Evolutionary conservation across 2,797 vertebrate genomes (phyloP).

Genomic region (Notamacropus eugenii): DNA sequence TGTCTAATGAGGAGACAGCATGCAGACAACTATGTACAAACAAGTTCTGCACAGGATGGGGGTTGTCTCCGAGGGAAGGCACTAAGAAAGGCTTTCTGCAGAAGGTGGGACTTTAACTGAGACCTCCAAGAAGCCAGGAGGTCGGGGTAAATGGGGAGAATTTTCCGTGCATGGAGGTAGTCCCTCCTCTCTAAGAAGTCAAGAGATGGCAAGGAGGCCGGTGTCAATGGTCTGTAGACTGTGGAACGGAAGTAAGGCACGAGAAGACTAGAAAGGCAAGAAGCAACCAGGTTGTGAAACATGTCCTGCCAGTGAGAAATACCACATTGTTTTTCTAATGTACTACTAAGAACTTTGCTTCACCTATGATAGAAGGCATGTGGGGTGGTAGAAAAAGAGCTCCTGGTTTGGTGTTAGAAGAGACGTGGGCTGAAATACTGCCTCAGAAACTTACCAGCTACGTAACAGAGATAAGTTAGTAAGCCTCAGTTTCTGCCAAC

Average conservation of each 20-base stretch:
- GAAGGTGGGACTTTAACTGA: neutral
- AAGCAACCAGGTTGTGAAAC: neutral
- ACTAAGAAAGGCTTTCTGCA: neutral
- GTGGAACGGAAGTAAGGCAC: neutral
- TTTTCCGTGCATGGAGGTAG: neutral
- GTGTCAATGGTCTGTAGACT: neutral
- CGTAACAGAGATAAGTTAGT: neutral
- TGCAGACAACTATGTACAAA: neutral
- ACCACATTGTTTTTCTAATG: neutral
- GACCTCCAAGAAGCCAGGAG: neutral
- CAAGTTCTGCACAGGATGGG: neutral
- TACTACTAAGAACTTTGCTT: slow-evolving; percentile 13
- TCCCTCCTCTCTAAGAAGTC: neutral
- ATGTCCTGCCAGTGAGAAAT: slow-evolving; percentile 1
- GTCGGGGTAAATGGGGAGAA: neutral
- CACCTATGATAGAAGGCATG: neutral
- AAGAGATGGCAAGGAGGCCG: neutral
- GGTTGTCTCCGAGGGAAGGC: neutral
- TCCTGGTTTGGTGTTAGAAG: neutral
- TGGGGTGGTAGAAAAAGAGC: neutral
- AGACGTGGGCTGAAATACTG: neutral
- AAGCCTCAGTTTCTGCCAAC: neutral
- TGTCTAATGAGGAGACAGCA: neutral
- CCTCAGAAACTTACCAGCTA: neutral
- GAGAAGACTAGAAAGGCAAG: neutral